These are phyloP conservation scores for Drosophila tristis DNA, from an alignment of 1,140 invertebrate species.

Conservation along the genomic window DNA sequence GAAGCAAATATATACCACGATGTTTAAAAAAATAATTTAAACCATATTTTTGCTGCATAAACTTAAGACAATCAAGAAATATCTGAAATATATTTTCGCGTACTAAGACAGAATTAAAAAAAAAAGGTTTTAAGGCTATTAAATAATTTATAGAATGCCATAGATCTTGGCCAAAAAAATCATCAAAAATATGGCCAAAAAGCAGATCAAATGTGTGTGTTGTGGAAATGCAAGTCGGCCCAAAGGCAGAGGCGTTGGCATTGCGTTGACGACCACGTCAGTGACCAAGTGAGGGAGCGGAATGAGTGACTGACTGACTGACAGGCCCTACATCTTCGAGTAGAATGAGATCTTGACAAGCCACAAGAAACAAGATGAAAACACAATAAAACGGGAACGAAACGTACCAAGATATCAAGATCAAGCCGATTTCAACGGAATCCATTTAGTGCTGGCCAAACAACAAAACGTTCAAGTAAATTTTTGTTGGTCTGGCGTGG, in stretches of 20 bases:
- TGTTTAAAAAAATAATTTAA: no score
- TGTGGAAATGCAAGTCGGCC: constrained; percentile 24
- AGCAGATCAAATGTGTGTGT: constrained; percentile 32
- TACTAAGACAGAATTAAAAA: no score
- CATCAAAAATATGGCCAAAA: constrained; percentile 19
- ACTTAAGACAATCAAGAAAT: no score
- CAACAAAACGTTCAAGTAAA: constrained; percentile 21
- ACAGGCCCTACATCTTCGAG: constrained; percentile 9
- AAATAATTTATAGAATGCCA: no score
- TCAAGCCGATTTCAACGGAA: constrained; percentile 55
- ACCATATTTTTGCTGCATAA: no score
- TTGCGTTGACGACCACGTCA: constrained; percentile 48
- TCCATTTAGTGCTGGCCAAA: constrained; percentile 49
- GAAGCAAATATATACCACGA: no score
- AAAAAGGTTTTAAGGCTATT: no score
- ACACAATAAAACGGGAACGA: constrained; percentile 10
- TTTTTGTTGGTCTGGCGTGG: background rate
- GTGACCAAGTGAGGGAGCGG: background rate
- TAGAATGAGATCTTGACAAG: constrained; percentile 49
- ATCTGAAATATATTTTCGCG: no score
- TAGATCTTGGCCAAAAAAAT: constrained; percentile 7
- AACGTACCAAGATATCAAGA: constrained; percentile 46
- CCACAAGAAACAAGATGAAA: constrained; percentile 23
- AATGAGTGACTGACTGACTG: constrained; percentile 42
- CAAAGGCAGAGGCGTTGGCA: constrained; percentile 43